Evolutionary conservation across 2,888 invertebrate species (phyloP).

Genomic region (Heliconius erato): DNA sequence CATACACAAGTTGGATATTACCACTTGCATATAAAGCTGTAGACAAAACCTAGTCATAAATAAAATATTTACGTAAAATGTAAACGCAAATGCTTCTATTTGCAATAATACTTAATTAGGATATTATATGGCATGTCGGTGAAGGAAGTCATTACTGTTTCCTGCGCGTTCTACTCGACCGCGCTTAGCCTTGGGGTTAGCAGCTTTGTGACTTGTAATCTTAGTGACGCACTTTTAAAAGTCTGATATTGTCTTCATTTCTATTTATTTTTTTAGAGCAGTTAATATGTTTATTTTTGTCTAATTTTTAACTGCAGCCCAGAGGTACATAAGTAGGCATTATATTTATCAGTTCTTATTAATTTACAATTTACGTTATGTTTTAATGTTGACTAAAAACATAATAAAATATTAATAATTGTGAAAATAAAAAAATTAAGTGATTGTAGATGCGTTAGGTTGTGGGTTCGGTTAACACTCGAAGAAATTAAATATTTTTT

Average conservation of each 20-base stretch:
- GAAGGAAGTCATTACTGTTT: conserved; percentile 56
- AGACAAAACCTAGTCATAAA: conserved; percentile 8
- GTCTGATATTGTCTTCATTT: not conserved
- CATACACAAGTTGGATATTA: not conserved
- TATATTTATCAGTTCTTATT: too few species aligned
- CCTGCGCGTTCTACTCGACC: conserved; percentile 64
- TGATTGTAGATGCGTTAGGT: too few species aligned
- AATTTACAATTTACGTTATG: too few species aligned
- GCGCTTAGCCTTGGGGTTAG: conserved; percentile 42
- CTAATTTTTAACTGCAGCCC: too few species aligned
- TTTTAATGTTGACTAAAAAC: too few species aligned
- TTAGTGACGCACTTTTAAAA: conserved; percentile 1
- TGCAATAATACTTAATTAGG: conserved; percentile 29
- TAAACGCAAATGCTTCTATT: not conserved
- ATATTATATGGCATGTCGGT: conserved; percentile 30
- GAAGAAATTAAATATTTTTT: too few species aligned
- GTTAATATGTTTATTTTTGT: too few species aligned
- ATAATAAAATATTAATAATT: too few species aligned
- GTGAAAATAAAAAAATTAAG: too few species aligned
- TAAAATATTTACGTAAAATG: conserved; percentile 19
- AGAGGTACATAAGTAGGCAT: too few species aligned
- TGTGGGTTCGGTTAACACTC: too few species aligned
- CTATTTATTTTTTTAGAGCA: not conserved
- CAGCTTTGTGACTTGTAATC: not conserved
- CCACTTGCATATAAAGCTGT: not conserved